These are phyloP conservation scores for Ariolimax columbianus DNA, from an alignment of 2,888 invertebrate species.

Conservation along the genomic window DNA sequence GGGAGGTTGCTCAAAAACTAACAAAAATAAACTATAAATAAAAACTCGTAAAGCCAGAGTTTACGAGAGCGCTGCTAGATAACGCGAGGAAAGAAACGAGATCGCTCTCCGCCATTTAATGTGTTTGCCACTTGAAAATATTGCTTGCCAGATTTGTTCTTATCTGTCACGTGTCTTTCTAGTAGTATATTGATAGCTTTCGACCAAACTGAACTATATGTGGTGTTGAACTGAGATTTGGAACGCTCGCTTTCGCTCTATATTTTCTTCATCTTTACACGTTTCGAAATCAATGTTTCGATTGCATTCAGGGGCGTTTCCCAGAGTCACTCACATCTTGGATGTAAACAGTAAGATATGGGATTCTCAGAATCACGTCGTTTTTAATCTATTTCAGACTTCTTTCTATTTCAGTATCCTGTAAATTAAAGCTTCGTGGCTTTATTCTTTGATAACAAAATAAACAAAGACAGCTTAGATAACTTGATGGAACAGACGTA, in stretches of 20 bases:
- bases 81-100: background rate
- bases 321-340: background rate
- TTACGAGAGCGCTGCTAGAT: too few relatives aligned
- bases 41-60: background rate
- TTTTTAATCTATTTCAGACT: too few relatives aligned
- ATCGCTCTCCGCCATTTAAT: conserved; percentile 1
- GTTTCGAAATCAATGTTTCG: conserved; percentile 11
- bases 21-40: background rate
- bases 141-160: background rate
- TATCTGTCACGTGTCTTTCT: background rate
- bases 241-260: background rate
- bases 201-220: background rate
- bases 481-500: too few relatives aligned
- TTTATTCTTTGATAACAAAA: too few relatives aligned
- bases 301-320: conserved; percentile 22
- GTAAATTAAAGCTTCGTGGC: too few relatives aligned
- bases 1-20: background rate
- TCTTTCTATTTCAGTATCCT: too few relatives aligned
- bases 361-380: too few relatives aligned
- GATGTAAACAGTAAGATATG: too few relatives aligned
- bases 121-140: conserved; percentile 29
- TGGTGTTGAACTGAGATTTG: background rate
- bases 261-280: background rate
- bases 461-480: too few relatives aligned
- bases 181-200: background rate